Evolutionary conservation across 2,113 vertebrate species (phyloP).

Genomic region (Petromus typicus): DNA sequence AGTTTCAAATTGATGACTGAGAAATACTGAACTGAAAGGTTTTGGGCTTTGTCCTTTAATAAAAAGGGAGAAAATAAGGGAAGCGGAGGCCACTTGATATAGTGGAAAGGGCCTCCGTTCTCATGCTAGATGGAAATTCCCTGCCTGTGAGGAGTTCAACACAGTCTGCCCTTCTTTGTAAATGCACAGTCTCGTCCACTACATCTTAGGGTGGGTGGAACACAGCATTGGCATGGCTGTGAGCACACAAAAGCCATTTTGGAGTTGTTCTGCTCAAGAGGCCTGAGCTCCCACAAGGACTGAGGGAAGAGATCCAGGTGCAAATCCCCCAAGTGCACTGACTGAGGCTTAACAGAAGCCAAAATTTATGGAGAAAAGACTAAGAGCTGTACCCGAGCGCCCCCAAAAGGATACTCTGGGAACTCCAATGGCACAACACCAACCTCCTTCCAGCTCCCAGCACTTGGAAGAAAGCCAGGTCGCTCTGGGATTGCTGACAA

Average conservation of each 20-base stretch:
- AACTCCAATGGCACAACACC: neutral
- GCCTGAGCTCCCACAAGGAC: neutral
- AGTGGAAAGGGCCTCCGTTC: neutral
- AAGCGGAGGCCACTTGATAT: neutral
- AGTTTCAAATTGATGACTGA: neutral
- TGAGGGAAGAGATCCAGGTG: rapidly evolving
- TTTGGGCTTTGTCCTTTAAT: neutral
- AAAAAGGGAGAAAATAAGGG: no score
- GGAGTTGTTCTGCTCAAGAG: neutral
- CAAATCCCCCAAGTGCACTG: neutral
- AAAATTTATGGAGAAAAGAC: slow-evolving; percentile 32
- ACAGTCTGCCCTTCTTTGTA: neutral
- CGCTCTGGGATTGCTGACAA: slow-evolving; percentile 46
- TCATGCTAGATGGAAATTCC: rapidly evolving
- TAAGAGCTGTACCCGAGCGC: slow-evolving; percentile 83
- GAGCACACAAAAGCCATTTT: neutral
- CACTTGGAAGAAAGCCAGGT: slow-evolving; percentile 54
- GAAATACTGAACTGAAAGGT: neutral
- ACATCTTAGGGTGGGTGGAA: rapidly evolving
- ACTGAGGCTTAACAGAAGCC: slow-evolving; percentile 57
- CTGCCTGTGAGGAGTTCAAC: neutral
- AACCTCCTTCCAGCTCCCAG: slow-evolving; percentile 60
- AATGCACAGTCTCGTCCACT: neutral
- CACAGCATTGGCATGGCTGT: rapidly evolving
- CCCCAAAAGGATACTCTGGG: slow-evolving; percentile 80